These are phyloP conservation scores for Ectemnius continuus DNA, from an alignment of 2,888 invertebrate species.

Conservation along the genomic window DNA sequence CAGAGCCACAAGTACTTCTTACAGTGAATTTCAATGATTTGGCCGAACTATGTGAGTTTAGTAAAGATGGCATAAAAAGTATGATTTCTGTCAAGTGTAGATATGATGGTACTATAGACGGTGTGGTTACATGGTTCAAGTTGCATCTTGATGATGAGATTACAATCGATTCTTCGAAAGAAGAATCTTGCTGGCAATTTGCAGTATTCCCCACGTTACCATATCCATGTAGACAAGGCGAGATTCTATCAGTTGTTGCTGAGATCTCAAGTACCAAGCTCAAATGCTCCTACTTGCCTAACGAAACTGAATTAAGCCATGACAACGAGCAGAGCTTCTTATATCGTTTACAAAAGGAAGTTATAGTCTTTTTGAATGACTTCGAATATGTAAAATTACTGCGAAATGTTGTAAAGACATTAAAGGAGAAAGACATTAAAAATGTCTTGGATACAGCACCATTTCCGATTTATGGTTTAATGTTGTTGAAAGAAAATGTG, in stretches of 20 bases:
- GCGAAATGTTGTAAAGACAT: conserved; percentile 73
- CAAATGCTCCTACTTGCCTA: conserved; percentile 67
- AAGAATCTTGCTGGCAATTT: conserved; percentile 87
- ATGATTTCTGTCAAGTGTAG: conserved; percentile 75
- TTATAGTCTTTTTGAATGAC: conserved; percentile 74
- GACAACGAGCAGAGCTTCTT: conserved; percentile 72
- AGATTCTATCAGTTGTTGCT: conserved; percentile 55
- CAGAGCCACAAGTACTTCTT: conserved; percentile 80
- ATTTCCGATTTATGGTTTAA: conserved; percentile 83
- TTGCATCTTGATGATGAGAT: conserved; percentile 83
- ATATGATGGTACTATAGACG: conserved; percentile 81
- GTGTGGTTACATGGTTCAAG: conserved; percentile 86
- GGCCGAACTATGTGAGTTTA: conserved; percentile 73
- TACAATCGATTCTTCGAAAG: conserved; percentile 83
- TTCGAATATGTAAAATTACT: conserved; percentile 78
- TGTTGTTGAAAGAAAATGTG: conserved; percentile 80
- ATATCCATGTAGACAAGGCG: conserved; percentile 41
- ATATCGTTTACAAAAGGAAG: conserved; percentile 73
- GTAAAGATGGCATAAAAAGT: conserved; percentile 74
- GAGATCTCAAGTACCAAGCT: conserved; percentile 61
- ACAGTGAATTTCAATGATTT: conserved; percentile 83
- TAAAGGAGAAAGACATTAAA: conserved; percentile 62
- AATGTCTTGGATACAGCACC: conserved; percentile 81
- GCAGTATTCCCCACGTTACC: conserved; percentile 81
- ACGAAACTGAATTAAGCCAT: conserved; percentile 69